phyloP scores from a whole-genome alignment of 2,113 vertebrate species.

The Lepus europaeus region DNA sequence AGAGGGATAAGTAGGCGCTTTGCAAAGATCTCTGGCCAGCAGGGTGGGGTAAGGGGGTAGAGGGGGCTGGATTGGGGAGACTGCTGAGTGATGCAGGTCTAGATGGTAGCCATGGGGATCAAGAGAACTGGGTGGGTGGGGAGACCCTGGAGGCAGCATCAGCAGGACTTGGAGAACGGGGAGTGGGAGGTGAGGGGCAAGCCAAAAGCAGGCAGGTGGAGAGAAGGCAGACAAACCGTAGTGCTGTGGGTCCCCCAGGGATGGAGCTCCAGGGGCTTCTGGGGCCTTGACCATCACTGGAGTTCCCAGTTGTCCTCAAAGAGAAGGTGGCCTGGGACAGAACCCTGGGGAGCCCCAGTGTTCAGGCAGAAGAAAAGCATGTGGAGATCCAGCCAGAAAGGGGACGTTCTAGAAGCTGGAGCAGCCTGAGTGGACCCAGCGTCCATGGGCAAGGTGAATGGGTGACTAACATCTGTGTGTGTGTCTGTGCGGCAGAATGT shows the following conservation, averaged over 20 bases:
- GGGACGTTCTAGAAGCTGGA: background rate
- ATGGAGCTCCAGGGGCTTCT: too few species aligned
- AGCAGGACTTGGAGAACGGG: background rate
- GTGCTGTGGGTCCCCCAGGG: background rate
- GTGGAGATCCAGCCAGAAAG: background rate
- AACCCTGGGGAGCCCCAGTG: background rate
- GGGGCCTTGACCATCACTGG: too few species aligned
- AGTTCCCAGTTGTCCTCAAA: background rate
- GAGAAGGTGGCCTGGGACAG: background rate
- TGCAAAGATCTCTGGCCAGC: background rate
- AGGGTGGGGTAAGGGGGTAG: background rate
- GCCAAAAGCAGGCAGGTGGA: background rate
- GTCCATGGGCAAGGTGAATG: background rate
- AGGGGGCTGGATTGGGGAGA: background rate
- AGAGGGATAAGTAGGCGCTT: accelerated
- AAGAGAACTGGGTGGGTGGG: too few species aligned
- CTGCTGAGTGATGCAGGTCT: background rate
- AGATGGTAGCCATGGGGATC: background rate
- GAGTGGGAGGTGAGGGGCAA: background rate
- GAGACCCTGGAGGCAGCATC: background rate
- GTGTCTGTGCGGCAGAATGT: background rate
- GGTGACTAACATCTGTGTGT: background rate
- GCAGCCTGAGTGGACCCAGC: background rate
- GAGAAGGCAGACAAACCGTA: background rate
- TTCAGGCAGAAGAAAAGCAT: background rate